Base-by-base conservation (phyloP, 2,113 vertebrate species). In the Actinemys pallida region DNA sequence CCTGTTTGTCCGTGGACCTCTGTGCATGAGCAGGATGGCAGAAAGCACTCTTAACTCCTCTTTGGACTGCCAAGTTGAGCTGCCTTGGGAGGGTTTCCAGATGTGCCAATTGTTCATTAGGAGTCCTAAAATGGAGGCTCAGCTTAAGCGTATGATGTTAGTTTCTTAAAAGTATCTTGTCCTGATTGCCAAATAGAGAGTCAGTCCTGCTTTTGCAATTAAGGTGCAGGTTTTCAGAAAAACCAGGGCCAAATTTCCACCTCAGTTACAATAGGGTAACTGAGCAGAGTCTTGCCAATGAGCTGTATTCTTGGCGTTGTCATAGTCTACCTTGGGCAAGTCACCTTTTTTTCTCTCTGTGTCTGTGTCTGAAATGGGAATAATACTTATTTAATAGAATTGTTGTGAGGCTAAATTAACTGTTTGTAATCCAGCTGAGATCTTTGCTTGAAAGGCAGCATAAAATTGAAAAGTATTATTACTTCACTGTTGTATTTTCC, bases 231-330 rank as follows among this genome's bases (percentile, higher is more conserved):
- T 62, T 62, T 62, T 62, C 57, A 62, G 11, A 92, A 59, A 52
- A 80, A 27, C 47, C 75, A 93, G 91, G 24, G 11, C 52, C 52
- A 92, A 90, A 14, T 80, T 95, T 91, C 25, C 93, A 83, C 22
- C 25, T 88, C 79, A 93, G 1, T 82, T 88, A 84, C 0, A 82
- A 2, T 42, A 84, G 10, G 50, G 29, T 31, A 62, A 62, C 12
- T 62, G 57, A 62, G 57, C 57, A 59, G 62, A 80, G 12, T 39
- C 12, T 87, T 31, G 4, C 42, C 90, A 14, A 59, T 76, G 19
- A 75, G 75, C 84, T 95, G 53, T 91, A 31, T 85, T 93, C 27
- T 35, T 92, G 12, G 31, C 59, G 81, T 87, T 91, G 84, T 90
- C 14, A 31, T 59, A 62, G 6, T 62, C 25, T 59, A 93, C 57